Evolutionary conservation across 92 coral and sea anemone species (phyloP).

Genomic region (Virgularia gustaviana): DNA sequence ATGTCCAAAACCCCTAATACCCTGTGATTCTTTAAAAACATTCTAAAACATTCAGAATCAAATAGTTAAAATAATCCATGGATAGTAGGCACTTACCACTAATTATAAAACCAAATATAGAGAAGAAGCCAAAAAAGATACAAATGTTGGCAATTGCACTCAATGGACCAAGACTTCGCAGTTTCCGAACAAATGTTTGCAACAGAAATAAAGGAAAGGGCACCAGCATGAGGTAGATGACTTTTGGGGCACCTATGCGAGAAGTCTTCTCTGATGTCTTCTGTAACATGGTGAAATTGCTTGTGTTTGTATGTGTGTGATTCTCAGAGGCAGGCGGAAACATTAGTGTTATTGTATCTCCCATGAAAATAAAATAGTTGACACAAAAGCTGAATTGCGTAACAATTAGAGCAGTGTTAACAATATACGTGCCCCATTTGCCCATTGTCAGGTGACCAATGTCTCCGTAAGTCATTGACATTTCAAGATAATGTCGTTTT

Average conservation of each 20-base stretch:
- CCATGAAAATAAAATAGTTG: constrained; percentile 89
- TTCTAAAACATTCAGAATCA: too few species aligned
- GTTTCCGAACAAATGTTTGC: constrained; percentile 77
- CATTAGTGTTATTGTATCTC: constrained; percentile 72
- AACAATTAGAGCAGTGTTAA: constrained; percentile 70
- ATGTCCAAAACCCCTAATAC: too few species aligned
- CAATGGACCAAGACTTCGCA: constrained; percentile 87
- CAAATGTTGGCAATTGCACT: constrained; percentile 91
- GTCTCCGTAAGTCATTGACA: constrained; percentile 70
- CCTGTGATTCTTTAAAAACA: too few species aligned
- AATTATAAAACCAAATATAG: constrained; percentile 68
- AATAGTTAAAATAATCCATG: too few species aligned
- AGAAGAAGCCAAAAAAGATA: constrained; percentile 79
- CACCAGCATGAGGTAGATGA: constrained; percentile 67
- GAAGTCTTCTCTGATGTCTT: background rate
- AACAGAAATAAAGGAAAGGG: constrained; percentile 79
- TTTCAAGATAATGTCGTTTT: background rate
- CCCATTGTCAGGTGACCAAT: constrained; percentile 82
- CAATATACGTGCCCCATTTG: constrained; percentile 64
- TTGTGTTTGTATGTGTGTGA: background rate
- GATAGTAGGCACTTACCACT: constrained; percentile 46
- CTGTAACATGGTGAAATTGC: background rate
- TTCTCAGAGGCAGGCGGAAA: constrained; percentile 42
- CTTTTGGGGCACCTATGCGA: constrained; percentile 64
- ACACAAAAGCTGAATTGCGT: constrained; percentile 86